Evolutionary conservation across 2,797 vertebrate genomes (phyloP).

Genomic region (Sebastes glaucus): DNA sequence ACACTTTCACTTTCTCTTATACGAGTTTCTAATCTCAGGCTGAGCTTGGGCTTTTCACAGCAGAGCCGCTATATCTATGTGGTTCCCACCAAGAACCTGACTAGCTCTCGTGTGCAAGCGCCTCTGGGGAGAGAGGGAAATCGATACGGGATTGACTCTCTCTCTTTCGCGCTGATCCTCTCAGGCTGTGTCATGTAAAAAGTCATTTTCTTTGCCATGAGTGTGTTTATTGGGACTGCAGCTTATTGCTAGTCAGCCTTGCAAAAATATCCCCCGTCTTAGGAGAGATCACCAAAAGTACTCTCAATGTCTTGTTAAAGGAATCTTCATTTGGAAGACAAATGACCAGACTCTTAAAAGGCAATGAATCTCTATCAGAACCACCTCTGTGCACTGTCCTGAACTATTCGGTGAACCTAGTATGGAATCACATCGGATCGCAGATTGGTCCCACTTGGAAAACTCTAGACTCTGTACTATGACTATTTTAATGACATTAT

Average conservation of each 20-base stretch:
- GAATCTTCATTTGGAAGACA: constrained; percentile 43
- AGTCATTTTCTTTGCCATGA: constrained; percentile 53
- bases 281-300: constrained; percentile 16
- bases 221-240: constrained; percentile 38
- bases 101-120: not conserved
- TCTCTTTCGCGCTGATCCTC: constrained; percentile 22
- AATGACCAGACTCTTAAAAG: constrained; percentile 27
- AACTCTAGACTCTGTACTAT: not conserved
- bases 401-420: constrained; percentile 18
- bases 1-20: constrained; percentile 32
- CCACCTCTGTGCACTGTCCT: not conserved
- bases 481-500: not conserved
- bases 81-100: constrained; percentile 24
- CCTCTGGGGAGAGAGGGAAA: constrained; percentile 29
- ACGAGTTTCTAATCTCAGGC: constrained; percentile 42
- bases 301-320: constrained; percentile 15
- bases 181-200: constrained; percentile 31
- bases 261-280: not conserved
- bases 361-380: constrained; percentile 43
- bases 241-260: not conserved
- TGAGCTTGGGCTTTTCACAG: constrained; percentile 21
- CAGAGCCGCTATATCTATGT: constrained; percentile 6
- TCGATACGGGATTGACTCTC: constrained; percentile 56
- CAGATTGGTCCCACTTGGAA: not conserved
- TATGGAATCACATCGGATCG: not conserved